Percentiles rank a stretch among this genome's conserved stretches.
Evolutionary conservation across 1,140 invertebrate species (phyloP).

Genomic region (Eciton burchellii): DNA sequence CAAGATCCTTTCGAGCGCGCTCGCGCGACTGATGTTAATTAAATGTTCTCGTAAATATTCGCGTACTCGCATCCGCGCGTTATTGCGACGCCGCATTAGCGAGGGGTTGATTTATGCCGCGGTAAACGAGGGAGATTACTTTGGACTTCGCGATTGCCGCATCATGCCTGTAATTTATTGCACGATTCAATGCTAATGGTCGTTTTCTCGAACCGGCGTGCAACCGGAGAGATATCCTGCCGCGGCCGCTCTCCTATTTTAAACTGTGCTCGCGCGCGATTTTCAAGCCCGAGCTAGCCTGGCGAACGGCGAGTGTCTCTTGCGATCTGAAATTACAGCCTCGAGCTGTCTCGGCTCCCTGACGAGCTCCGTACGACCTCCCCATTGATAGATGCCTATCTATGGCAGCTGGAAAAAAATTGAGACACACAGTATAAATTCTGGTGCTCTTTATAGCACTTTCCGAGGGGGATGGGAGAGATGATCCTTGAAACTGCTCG

Average conservation of each 20-base stretch:
- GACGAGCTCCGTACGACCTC: neutral
- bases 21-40: conserved; percentile 30
- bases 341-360: conserved; percentile 12
- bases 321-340: conserved; percentile 26
- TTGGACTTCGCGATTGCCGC: conserved; percentile 45
- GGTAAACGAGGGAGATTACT: conserved; percentile 47
- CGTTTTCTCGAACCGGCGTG: conserved; percentile 47
- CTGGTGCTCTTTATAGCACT: no score
- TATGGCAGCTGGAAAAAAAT: neutral
- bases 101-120: conserved; percentile 44
- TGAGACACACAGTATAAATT: neutral
- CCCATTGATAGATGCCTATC: conserved; percentile 1
- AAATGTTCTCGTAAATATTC: conserved; percentile 59
- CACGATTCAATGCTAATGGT: conserved; percentile 58
- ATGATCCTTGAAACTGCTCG: no score
- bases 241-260: conserved; percentile 46
- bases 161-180: conserved; percentile 58
- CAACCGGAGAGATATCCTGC: conserved; percentile 48
- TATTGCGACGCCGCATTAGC: conserved; percentile 52
- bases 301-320: conserved; percentile 1
- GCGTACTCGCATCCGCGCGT: conserved; percentile 30
- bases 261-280: conserved; percentile 8
- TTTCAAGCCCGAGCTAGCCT: conserved; percentile 32
- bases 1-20: conserved; percentile 4
- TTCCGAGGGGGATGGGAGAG: no score